Base-by-base conservation (phyloP, 2,113 vertebrate genomes). In the Zingel zingel region DNA sequence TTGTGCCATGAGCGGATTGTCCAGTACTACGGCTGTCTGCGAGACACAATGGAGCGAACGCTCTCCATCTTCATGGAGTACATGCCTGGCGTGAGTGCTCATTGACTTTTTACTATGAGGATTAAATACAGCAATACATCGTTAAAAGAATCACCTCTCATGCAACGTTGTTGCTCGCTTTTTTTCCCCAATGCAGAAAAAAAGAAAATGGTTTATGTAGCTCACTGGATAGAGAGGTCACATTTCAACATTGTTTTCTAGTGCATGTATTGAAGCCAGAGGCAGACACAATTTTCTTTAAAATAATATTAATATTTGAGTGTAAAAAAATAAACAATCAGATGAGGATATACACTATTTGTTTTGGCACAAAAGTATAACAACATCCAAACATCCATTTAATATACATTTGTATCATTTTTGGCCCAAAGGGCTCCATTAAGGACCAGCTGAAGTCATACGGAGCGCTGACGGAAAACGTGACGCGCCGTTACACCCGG, bases 21-120 rank as follows among this genome's bases (percentile, higher is more conserved):
- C 86, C 98, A 99, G 91, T 99, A 99, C 96, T 99, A 99, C 0
- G 98, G 98, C 84, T 99, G 98, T 69, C 91, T 99, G 92, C 95
- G 97, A 63, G 98, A 99, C 91, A 90, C 96, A 0, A 96, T 97
- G 18, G 98, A 99, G 92, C 96, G 97, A 74, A 99, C 97, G 0
- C 98, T 99, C 39, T 99, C 98, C 56, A 99, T 99, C 94, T 99
- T 99, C 90, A 99, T 99, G 98, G 98, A 99, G 89, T 97, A 99
- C 90, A 99, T 99, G 98, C 98, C 98, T 23, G 98, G 98, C 93
- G 98, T 99, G 94, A 97, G 93, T 78, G 1, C 18, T 25, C 18
- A 0, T 1, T 18, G 1, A 11, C 6, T 45, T 45, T 39, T 10
- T 13, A 18, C 33, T 12, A 6, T 43, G 12, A n/a, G 14, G 54